Base-by-base conservation (phyloP, 2,113 vertebrate species). In the Carassius gibelio region DNA sequence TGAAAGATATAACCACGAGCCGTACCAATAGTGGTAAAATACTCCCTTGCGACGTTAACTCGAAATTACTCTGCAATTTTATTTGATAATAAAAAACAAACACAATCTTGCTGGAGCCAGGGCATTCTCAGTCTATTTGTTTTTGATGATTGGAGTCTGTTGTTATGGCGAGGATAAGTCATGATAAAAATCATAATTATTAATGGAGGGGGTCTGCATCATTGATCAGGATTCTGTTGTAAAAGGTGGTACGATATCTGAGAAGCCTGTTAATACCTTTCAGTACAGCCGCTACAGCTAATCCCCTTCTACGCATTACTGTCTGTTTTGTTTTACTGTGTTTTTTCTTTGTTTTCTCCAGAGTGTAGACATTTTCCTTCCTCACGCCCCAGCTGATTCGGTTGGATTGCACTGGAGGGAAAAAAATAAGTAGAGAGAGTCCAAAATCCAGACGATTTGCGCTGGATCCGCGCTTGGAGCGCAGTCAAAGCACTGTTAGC, bases 251-350 rank as follows among this genome's bases (percentile, higher is more conserved):
- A 82, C 5, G 10, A 66, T 85, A 69, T 76, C 75, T 38, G 71
- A 81, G 85, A 90, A 89, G 89, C 90, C 92, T 84, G 87, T 89
- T 91, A 93, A 93, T 91, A 89, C 79, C 83, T 91, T 88, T 92
- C 89, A 69, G 90, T 89, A 89, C 87, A 88, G 90, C 85, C 78
- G 88, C 90, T 90, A 90, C 88, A 92, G 89, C 88, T 92, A 91
- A 93, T 93, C 89, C 90, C 79, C 86, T 91, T 85, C 90, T 92
- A 90, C 90, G 90, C 89, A 90, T 91, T 88, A 88, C 90, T 84
- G 91, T 90, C 88, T 84, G 77, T 87, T 90, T 90, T 88, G 86
- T 85, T 89, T 85, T 69, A 83, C 75, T 21, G 83, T 83, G 88
- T 91, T 92, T 87, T 88, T 84, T 34, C 81, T 93, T 93, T 92